A percentile compares a stretch with the other conserved stretches of the same genome.
phyloP scores from a whole-genome alignment of 2,113 vertebrate genomes.

The Phalacrocorax pelagicus region DNA sequence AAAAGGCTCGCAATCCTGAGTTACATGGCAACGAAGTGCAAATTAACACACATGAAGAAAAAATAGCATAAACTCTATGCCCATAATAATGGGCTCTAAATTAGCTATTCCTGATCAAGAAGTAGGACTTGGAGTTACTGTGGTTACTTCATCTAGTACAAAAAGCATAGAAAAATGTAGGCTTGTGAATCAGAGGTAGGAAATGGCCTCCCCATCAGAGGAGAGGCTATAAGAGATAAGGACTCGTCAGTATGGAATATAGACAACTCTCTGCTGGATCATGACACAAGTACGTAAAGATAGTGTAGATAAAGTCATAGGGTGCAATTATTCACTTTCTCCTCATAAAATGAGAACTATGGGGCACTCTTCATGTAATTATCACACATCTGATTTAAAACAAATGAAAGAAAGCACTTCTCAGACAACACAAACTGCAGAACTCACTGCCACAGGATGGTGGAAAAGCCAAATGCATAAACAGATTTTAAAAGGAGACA shows the following conservation, averaged over 20 bases:
- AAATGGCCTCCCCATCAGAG: background rate
- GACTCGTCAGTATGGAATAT: background rate
- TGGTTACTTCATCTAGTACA: background rate
- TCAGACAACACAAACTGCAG: background rate
- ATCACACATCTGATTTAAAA: background rate
- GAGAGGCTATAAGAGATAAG: background rate
- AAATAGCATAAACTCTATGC: background rate
- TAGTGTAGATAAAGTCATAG: background rate
- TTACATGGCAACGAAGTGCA: background rate
- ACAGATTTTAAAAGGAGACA: background rate
- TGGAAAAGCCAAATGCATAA: background rate
- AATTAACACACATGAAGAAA: background rate
- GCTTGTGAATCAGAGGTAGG: background rate
- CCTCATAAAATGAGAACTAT: background rate
- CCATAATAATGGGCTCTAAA: background rate
- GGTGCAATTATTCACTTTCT: background rate
- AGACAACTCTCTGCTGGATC: background rate
- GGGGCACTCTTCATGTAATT: background rate
- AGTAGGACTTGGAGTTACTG: background rate
- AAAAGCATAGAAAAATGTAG: background rate
- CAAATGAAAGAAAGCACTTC: background rate
- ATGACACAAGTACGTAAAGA: background rate
- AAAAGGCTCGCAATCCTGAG: background rate
- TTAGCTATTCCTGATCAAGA: background rate
- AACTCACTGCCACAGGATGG: background rate